Base-by-base conservation (phyloP, 2,888 invertebrate species). In the Dinocampus coccinellae region DNA sequence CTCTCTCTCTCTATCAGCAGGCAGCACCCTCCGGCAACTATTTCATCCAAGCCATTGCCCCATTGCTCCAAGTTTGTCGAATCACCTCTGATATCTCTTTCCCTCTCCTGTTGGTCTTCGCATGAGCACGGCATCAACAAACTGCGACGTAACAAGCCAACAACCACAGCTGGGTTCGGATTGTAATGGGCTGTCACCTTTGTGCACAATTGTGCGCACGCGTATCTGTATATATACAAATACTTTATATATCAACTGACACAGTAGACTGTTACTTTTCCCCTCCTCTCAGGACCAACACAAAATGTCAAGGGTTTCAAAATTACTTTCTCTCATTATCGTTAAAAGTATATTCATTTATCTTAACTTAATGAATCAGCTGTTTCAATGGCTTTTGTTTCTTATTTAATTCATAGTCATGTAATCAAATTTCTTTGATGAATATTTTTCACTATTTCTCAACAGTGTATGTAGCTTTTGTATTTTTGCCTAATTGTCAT, bases 121-220 rank as follows among this genome's bases (percentile, higher is more conserved):
- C 33, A n/a, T n/a, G n/a, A n/a, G 33, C 4, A 52, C 22, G 33
- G 24, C 78, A 74, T 76, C 78, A 78, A 78, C 80, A 80, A 84
- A 82, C 81, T 81, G 80, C 47, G 80, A 82, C 81, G 80, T 82
- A 82, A 82, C 82, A 82, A 84, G 83, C 81, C 78, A 77, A 79
- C 80, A 77, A 84, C 83, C 83, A 77, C 84, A 82, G 80, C 80
- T 76, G 78, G 80, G 79, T 82, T 81, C 79, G 73, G 78, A 78
- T 78, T 78, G 80, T 78, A 79, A 81, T 78, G 77, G 76, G 61
- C 79, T 73, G 77, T 78, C 77, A 76, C 80, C 81, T 81, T 81
- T 76, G 69, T 79, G 81, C 79, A 80, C 74, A 24, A n/a, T 26
- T 26, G 13, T 7, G 26, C 24, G 11, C 11, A 7, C 22, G 20